A percentile compares a stretch with the other conserved stretches of the same genome.
Conservation (phyloP, 2,888 invertebrate genomes). For the Pasiphila rectangulata region DNA sequence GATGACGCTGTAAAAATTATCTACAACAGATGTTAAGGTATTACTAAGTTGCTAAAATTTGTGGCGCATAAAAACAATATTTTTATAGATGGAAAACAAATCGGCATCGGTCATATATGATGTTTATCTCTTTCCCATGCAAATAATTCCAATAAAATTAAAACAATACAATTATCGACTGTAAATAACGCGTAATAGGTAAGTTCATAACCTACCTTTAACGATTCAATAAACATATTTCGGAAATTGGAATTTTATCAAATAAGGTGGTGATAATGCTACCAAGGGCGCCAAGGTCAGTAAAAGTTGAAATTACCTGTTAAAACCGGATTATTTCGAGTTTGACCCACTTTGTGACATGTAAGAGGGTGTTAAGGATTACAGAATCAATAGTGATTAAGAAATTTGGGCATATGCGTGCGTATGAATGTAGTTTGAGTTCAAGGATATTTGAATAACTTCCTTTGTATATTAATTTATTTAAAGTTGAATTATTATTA, state of each 20-base stretch:
- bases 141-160: background rate
- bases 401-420: constrained; percentile 22
- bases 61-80: background rate
- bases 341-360: background rate
- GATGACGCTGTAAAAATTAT: too few species aligned
- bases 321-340: too few species aligned
- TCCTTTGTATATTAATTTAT: too few species aligned
- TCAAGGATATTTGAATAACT: background rate
- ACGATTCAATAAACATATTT: background rate
- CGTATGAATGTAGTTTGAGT: constrained; percentile 20
- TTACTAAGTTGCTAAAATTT: too few species aligned
- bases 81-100: background rate
- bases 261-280: background rate
- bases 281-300: constrained; percentile 1
- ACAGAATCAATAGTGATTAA: constrained; percentile 20
- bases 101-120: background rate
- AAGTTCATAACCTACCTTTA: background rate
- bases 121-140: constrained; percentile 2
- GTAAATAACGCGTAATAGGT: background rate
- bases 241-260: background rate
- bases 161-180: background rate
- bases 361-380: constrained; percentile 21
- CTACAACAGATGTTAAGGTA: too few species aligned
- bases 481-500: too few species aligned
- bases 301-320: constrained; percentile 1